Base-by-base conservation (phyloP, 2,113 vertebrate genomes). In the Psilopsiagon aymara region DNA sequence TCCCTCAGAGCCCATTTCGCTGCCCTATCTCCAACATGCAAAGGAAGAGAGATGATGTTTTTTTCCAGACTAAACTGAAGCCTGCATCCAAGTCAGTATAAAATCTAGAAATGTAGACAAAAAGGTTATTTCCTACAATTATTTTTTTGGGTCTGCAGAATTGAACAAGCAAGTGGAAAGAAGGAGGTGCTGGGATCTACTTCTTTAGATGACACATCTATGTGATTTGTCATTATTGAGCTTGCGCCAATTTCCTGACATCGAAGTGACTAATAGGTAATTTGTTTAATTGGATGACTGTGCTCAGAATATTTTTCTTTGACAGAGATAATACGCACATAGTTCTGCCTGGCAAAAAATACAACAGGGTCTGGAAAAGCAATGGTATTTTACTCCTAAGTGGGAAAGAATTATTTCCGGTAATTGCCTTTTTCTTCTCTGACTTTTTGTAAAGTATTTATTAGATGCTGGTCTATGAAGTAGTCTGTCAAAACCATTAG, bases 201-300 rank as follows among this genome's bases (percentile, higher is more conserved):
- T 80, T 60, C 23, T 90, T 84, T 25, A 52, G 33, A 68, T 37
- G 24, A 47, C 39, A 28, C 1, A 2, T 74, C 25, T 69, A 49
- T 0, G 0, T 90, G 27, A 78, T 57, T 25, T 49, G 15, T 7
- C 57, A 89, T 94, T 59, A 41, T 44, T 64, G 49, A 83, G 27
- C 33, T 89, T 90, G 37, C 28, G 66, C 80, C 28, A 39, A 37
- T 84, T 95, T 92, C 62, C 75, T 90, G 87, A 69, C 73, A 85
- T 90, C 17, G n/a, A 59, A 92, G 57, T 92, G 74, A 94, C 44
- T 86, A 93, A 81, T 29, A 90, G 33, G 49, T 77, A 84, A 86
- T 90, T 93, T 94, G 27, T 93, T 95, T 96, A 94, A 95, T 92
- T 94, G 59, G 62, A 67, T 90, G 53, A 69, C 59, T 71, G 24